These are phyloP conservation scores for Disparrhopalites patrizii DNA, from an alignment of 2,888 invertebrate species.

Conservation along the genomic window DNA sequence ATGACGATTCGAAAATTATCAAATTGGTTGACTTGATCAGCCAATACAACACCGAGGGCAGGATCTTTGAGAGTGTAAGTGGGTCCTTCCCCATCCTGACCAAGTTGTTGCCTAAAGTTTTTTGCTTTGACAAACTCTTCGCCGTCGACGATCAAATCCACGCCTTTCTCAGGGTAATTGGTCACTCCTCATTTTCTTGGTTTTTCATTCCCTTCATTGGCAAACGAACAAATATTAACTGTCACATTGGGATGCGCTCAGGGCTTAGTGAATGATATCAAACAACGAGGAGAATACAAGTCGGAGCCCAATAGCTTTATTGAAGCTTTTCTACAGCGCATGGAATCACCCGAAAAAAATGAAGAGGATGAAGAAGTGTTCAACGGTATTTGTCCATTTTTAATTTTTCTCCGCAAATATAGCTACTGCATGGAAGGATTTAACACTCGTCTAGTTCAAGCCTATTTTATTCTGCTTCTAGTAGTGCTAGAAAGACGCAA, in stretches of 20 bases:
- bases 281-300: not conserved
- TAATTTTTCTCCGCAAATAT: too few relatives aligned
- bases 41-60: not conserved
- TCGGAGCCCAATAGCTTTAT: not conserved
- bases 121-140: not conserved
- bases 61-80: not conserved
- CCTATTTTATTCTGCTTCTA: too few relatives aligned
- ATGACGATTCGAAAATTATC: not conserved
- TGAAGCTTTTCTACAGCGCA: not conserved
- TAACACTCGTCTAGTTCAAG: too few relatives aligned
- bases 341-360: not conserved
- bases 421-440: too few relatives aligned
- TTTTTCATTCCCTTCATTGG: too few relatives aligned
- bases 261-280: not conserved
- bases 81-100: not conserved
- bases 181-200: not conserved
- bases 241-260: too few relatives aligned
- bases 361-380: not conserved
- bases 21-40: not conserved
- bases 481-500: too few relatives aligned
- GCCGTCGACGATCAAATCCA: not conserved
- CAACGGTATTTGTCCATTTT: too few relatives aligned
- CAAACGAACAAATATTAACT: too few relatives aligned
- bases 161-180: not conserved
- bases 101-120: not conserved